Evolutionary conservation across 1,140 invertebrate genomes (phyloP), one percentile per base, ranked within the genome.

Genomic region (Oryctes rhinoceros): DNA sequence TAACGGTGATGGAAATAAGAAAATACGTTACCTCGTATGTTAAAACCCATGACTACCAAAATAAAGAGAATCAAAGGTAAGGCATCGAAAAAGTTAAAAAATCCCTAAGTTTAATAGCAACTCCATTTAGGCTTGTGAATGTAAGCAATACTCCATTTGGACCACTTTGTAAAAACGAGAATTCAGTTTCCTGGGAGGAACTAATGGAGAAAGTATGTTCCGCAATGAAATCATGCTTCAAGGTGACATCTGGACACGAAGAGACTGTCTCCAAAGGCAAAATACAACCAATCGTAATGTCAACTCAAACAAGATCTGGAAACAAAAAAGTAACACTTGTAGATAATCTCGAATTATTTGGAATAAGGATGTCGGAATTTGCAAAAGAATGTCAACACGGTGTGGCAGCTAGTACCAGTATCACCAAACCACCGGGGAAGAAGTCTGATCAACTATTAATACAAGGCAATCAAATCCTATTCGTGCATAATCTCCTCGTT

Each of bases 271-370:
- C 90, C 79, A 94, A 93, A 84, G 93, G 93, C 62, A 94, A 95
- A 87, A 88, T 97, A 80, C 92, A 95, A 48, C 92, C 94, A 15
- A 94, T 97, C 80, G 92, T 93, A 82, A 93, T 98, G 87, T 91
- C 91, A 11, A 92, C 97, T 4, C 92, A 91, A 15, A 93, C 92
- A n/a, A 88, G 96, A 78, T 91, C 92, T 35, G 93, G 94, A n/a
- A 96, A 96, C 85, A 98, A 98, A 87, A 97, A 97, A 90, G 95
- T 96, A 13, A 98, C 96, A 0, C 87, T 98, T 49, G 91, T 98
- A 0, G 94, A 95, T 81, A 97, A 97, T 88, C 90, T 97, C 80
- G 95, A 97, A 87, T 88, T 91, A 30, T 98, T 92, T 89, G 96
- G 96, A 15, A 95, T 98, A 81, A 93, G 93, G 84, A 88, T 96